phyloP scores from a whole-genome alignment of 2,888 invertebrate species.

The Cartodere bifasciata region DNA sequence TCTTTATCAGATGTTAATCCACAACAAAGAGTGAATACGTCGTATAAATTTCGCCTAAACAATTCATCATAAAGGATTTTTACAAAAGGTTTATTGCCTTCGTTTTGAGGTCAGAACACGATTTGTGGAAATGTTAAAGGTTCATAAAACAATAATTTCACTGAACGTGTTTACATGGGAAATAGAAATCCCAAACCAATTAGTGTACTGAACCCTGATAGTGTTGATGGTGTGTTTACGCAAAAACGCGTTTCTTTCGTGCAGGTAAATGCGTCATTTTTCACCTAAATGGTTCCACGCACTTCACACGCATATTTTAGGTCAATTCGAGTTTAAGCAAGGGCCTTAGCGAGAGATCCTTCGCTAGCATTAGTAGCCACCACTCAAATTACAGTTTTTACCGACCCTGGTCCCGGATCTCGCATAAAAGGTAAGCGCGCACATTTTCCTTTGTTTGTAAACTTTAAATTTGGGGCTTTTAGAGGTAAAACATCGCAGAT shows the following conservation, averaged over 20 bases:
- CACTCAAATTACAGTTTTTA: conserved; percentile 48
- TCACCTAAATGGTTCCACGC: conserved; percentile 10
- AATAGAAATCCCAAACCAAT: conserved; percentile 26
- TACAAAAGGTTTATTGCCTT: conserved; percentile 21
- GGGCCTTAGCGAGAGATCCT: conserved; percentile 48
- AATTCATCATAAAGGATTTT: no score
- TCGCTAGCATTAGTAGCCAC: conserved; percentile 42
- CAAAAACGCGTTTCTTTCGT: conserved; percentile 25
- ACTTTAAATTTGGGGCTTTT: conserved; percentile 4
- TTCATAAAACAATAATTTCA: conserved; percentile 14
- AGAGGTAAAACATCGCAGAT: conserved; percentile 10
- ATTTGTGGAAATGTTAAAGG: conserved; percentile 20
- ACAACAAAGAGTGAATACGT: no score
- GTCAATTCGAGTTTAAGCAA: conserved; percentile 45
- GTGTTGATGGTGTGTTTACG: conserved; percentile 25
- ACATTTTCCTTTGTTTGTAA: conserved; percentile 5
- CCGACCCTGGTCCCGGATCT: conserved; percentile 54
- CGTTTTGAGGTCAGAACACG: conserved; percentile 27
- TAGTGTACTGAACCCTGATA: conserved; percentile 21
- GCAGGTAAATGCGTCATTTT: conserved; percentile 31
- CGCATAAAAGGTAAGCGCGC: conserved; percentile 48
- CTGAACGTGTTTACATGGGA: conserved; percentile 29
- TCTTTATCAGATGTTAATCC: no score
- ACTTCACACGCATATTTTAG: conserved; percentile 24
- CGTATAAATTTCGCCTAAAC: no score